Percentiles rank a stretch among this genome's conserved stretches.
Conservation (phyloP, 2,888 invertebrate genomes). For the Dendrolimus pini region DNA sequence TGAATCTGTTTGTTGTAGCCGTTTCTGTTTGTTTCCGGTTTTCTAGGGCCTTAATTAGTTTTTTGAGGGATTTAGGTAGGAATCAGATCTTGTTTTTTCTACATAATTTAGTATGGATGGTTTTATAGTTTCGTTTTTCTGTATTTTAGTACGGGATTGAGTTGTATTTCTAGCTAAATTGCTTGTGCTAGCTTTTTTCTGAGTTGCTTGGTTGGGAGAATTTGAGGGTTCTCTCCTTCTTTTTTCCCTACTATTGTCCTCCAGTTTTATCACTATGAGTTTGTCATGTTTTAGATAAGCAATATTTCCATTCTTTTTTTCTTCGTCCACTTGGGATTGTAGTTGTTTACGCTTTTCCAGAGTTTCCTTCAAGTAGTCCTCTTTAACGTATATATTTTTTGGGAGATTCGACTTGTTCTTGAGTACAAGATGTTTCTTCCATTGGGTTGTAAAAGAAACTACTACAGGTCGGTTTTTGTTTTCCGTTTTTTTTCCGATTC, state of each 20-base stretch:
- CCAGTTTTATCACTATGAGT: constrained; percentile 3
- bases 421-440: constrained; percentile 10
- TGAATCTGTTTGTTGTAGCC: not conserved
- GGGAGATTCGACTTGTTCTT: constrained; percentile 7
- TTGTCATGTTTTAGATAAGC: constrained; percentile 5
- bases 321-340: constrained; percentile 5
- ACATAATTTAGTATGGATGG: not conserved
- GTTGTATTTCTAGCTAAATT: not conserved
- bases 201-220: not conserved
- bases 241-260: not conserved
- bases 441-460: constrained; percentile 5
- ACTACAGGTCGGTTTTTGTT: constrained; percentile 7
- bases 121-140: not conserved
- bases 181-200: not conserved
- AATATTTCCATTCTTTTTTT: constrained; percentile 7
- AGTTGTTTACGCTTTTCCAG: constrained; percentile 6
- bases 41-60: not conserved
- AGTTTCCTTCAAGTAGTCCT: constrained; percentile 6
- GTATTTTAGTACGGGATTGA: not conserved
- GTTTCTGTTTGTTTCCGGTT: not conserved
- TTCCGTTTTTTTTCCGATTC: constrained; percentile 5
- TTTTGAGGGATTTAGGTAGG: not conserved
- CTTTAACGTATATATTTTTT: constrained; percentile 4
- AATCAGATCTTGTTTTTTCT: not conserved
- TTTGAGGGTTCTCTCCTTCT: constrained; percentile 1